Base-by-base conservation (phyloP, 1,140 invertebrate species). In the Eumaeus atala region DNA sequence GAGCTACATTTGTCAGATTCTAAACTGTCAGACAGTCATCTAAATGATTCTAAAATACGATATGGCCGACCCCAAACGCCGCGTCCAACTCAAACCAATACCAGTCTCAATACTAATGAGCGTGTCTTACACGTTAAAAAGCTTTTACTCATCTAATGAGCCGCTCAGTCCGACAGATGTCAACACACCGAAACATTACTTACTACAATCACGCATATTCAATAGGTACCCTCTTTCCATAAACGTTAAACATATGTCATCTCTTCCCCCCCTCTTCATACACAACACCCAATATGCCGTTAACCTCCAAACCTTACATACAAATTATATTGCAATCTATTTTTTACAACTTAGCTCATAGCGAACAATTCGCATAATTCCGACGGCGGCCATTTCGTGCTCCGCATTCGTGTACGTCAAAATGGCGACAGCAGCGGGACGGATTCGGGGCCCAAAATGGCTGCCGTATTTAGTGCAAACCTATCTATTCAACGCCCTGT, bases 101-200 rank as follows among this genome's bases (percentile, higher is more conserved):
- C 74, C 77, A 79, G 77, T 82, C 82, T 77, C 73, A 74, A 69
- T 62, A 71, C 63, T 69, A 72, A 68, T 67, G 74, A 73, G 63
- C 82, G 82, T 85, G 79, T 83, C 66, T 76, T 65, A 85, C 82
- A 84, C 82, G 82, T 75, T 66, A 68, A 70, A 75, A 74, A 64
- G 66, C 77, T 83, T 83, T 80, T 78, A 73, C 78, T 81, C 82
- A 85, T 85, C 74, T 73, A 67, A 85, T 85, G 82, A 86, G 82
- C 77, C 78, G 67, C 56, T 85, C 82, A 86, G 78, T 86, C 82
- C 74, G 59, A 80, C 72, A 59, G 68, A 81, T 81, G 21, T 6
- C 6, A 28, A 28, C 21, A 28, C 21, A 28, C 21, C 21, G 21
- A 28, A 28, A 28, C 21, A 28, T 28, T 28, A 28, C 21, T 28